phyloP scores from a whole-genome alignment of 2,797 vertebrate species.

The Mus caroli region DNA sequence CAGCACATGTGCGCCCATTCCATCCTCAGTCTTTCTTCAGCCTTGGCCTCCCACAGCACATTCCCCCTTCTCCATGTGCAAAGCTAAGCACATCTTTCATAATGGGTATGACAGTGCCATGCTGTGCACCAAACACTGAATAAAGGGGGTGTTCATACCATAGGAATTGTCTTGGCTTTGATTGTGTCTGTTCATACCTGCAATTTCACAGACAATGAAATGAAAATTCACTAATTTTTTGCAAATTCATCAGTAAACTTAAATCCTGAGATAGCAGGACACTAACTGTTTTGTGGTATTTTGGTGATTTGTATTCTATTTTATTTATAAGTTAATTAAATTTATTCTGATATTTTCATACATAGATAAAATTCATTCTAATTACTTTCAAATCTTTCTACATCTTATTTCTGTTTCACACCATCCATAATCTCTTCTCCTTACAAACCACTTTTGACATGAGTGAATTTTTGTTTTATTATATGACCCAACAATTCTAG shows the following conservation, averaged over 20 bases:
- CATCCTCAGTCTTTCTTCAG: neutral
- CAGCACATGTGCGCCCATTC: neutral
- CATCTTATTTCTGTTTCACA: neutral
- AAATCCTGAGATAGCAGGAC: neutral
- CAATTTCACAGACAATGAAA: neutral
- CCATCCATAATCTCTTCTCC: neutral
- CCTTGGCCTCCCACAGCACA: neutral
- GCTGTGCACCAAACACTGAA: neutral
- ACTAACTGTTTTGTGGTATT: neutral
- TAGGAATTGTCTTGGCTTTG: neutral
- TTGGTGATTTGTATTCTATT: constrained; percentile 25
- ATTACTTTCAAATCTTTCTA: neutral
- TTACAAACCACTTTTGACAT: neutral
- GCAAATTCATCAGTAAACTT: neutral
- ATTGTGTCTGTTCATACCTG: neutral
- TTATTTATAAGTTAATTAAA: neutral
- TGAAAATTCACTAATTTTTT: neutral
- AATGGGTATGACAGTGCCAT: neutral
- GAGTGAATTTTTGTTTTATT: neutral
- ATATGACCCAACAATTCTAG: neutral
- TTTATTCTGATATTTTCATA: neutral
- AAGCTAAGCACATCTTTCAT: neutral
- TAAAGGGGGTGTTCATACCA: neutral
- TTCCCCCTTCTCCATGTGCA: neutral
- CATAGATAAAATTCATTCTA: neutral